phyloP scores from a whole-genome alignment of 2,888 invertebrate species.

The Cheilosia vulpina region DNA sequence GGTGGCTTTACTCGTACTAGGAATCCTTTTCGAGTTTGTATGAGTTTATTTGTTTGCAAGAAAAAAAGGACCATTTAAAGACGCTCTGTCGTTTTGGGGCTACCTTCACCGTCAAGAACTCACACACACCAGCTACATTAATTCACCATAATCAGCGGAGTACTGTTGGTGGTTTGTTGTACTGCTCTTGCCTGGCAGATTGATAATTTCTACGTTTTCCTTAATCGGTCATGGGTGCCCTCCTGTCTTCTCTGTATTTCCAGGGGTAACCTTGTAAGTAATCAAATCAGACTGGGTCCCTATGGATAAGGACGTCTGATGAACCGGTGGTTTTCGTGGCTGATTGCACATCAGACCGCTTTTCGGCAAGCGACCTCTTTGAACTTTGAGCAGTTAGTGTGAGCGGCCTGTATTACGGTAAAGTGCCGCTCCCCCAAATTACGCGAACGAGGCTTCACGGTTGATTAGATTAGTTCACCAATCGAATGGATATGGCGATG shows the following conservation, averaged over 20 bases:
- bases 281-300: slow-evolving; percentile 28
- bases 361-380: neutral
- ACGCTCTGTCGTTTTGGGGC: no score
- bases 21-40: no score
- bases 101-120: no score
- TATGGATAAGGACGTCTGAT: slow-evolving; percentile 8
- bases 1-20: no score
- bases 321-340: neutral
- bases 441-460: slow-evolving; percentile 17
- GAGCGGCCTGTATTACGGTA: neutral
- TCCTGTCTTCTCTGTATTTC: neutral
- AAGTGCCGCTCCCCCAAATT: neutral
- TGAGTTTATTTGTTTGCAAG: no score
- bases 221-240: slow-evolving; percentile 11
- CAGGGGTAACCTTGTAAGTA: neutral
- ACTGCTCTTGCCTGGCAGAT: neutral
- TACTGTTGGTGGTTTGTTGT: slow-evolving; percentile 1
- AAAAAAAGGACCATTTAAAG: no score
- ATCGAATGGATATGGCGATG: neutral
- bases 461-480: neutral
- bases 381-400: slow-evolving; percentile 15
- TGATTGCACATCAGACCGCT: slow-evolving; percentile 17
- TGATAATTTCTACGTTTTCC: slow-evolving; percentile 29
- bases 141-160: slow-evolving; percentile 4
- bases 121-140: neutral